Evolutionary conservation across 2,797 vertebrate species (phyloP).

Genomic region (Enteromius mattozi): DNA sequence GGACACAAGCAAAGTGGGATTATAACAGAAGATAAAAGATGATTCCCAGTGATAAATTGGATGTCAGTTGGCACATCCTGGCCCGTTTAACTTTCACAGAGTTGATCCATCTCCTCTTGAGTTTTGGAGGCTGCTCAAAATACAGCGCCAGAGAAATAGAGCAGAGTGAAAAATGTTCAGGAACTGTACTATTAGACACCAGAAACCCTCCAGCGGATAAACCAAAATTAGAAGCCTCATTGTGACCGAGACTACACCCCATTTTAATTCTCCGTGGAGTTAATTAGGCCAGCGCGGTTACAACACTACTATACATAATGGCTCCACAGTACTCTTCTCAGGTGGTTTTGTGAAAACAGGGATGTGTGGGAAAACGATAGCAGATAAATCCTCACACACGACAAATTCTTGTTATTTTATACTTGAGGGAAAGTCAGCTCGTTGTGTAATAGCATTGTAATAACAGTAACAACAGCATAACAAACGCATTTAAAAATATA

Average conservation of each 20-base stretch:
- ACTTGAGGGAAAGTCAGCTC: not conserved
- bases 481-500: not conserved
- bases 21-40: conserved; percentile 40
- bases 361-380: not conserved
- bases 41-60: conserved; percentile 57
- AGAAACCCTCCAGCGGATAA: conserved; percentile 71
- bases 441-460: not conserved
- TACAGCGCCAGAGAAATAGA: conserved; percentile 63
- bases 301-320: conserved; percentile 42
- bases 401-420: not conserved
- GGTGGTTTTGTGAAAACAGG: not conserved
- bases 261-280: conserved; percentile 43
- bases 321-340: conserved; percentile 11
- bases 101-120: conserved; percentile 59
- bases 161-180: conserved; percentile 79
- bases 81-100: conserved; percentile 56
- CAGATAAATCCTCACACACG: not conserved
- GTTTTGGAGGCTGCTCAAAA: conserved; percentile 53
- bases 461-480: no score
- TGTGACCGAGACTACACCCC: conserved; percentile 52
- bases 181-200: conserved; percentile 68
- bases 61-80: conserved; percentile 48
- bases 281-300: conserved; percentile 55
- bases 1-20: conserved; percentile 29
- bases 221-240: conserved; percentile 73